Evolutionary conservation across 1,140 invertebrate species (phyloP).

Genomic region (Listronotus bonariensis): DNA sequence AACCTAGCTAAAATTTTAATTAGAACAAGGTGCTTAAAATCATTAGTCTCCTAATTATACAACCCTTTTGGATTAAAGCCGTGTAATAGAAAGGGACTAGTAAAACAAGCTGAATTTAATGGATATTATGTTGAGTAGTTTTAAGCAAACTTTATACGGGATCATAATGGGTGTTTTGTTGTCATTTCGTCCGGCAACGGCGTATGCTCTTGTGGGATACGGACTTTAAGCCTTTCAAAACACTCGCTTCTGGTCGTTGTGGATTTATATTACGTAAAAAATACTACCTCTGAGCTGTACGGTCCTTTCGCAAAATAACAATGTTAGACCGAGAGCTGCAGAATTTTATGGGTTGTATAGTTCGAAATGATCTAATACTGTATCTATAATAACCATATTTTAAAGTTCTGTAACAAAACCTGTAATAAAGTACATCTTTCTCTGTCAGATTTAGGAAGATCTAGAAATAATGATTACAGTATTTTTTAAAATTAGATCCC

Average conservation of each 20-base stretch:
- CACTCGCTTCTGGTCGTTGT: constrained; percentile 5
- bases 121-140: constrained; percentile 27
- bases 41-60: constrained; percentile 30
- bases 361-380: too few relatives aligned
- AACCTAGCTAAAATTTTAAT: constrained; percentile 23
- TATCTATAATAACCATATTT: too few relatives aligned
- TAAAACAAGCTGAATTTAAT: constrained; percentile 27
- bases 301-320: background rate
- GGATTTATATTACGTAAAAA: constrained; percentile 9
- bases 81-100: constrained; percentile 26
- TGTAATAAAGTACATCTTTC: too few relatives aligned
- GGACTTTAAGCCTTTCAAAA: constrained; percentile 9
- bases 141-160: constrained; percentile 22
- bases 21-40: constrained; percentile 34
- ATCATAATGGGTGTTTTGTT: constrained; percentile 19
- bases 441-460: too few relatives aligned
- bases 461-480: too few relatives aligned
- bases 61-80: constrained; percentile 27
- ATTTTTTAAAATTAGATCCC: too few relatives aligned
- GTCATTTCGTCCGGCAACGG: constrained; percentile 10
- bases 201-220: constrained; percentile 6
- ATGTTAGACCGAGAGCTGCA: background rate
- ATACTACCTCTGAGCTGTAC: background rate
- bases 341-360: too few relatives aligned
- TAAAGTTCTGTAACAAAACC: too few relatives aligned